A percentile compares a stretch with the other conserved stretches of the same genome.
Evolutionary conservation across 2,888 invertebrate genomes (phyloP).

Genomic region (Brachyopa scutellaris): DNA sequence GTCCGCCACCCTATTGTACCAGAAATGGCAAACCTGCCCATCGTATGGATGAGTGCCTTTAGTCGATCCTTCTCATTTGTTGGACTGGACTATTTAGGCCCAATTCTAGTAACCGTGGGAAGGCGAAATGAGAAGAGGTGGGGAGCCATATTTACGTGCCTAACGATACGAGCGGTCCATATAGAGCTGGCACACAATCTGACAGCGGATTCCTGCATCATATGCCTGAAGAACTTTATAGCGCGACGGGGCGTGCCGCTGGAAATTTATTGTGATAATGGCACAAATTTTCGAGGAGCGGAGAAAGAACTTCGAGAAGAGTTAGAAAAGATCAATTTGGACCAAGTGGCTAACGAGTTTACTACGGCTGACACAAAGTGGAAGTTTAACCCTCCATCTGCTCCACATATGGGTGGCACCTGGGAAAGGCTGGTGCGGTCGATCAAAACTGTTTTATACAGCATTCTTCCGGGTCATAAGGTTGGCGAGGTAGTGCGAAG

Average conservation of each 20-base stretch:
- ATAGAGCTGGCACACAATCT: conserved; percentile 21
- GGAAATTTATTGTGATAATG: conserved; percentile 51
- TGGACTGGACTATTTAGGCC: conserved; percentile 56
- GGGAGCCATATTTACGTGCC: conserved; percentile 56
- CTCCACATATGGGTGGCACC: conserved; percentile 68
- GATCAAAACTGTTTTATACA: neutral
- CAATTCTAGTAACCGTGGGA: conserved; percentile 40
- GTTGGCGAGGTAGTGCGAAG: neutral
- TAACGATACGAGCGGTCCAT: conserved; percentile 38
- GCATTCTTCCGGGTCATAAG: neutral
- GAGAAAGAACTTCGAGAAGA: neutral
- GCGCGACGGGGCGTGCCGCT: conserved; percentile 2
- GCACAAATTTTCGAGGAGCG: conserved; percentile 33
- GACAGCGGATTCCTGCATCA: conserved; percentile 31
- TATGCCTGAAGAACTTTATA: conserved; percentile 15
- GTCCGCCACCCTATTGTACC: conserved; percentile 12
- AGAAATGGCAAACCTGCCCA: conserved; percentile 51
- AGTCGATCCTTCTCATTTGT: conserved; percentile 34
- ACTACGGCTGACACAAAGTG: conserved; percentile 45
- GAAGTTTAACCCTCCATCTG: conserved; percentile 70
- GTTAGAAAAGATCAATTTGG: neutral
- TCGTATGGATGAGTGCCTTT: conserved; percentile 48
- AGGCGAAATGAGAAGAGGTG: conserved; percentile 33
- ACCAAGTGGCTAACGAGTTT: conserved; percentile 6
- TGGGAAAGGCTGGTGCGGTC: conserved; percentile 41